Conservation (phyloP, 2,113 vertebrate species). For the Larimichthys crocea region DNA sequence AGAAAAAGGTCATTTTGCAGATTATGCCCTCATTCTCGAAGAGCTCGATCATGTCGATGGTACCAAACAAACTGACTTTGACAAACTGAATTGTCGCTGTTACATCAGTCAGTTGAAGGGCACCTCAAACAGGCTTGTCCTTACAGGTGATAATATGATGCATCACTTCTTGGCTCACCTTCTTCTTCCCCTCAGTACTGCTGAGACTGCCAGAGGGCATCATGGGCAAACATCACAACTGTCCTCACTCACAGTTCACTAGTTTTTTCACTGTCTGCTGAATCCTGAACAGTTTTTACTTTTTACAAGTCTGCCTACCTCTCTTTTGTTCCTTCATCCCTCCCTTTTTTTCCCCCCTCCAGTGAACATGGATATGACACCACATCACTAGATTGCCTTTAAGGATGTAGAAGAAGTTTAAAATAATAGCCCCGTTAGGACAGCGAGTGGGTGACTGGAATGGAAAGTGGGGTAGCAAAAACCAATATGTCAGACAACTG, state of each 20-base stretch:
- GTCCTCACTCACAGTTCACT: slow-evolving; percentile 7
- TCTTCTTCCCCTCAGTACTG: not conserved
- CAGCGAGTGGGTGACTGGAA: slow-evolving; percentile 14
- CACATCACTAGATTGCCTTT: not conserved
- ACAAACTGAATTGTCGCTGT: slow-evolving; percentile 2
- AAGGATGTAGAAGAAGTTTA: slow-evolving; percentile 21
- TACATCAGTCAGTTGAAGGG: slow-evolving; percentile 19
- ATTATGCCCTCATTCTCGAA: not conserved
- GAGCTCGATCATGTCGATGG: not conserved
- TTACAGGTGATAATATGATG: slow-evolving; percentile 24
- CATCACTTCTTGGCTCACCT: slow-evolving; percentile 27
- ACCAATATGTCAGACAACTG: slow-evolving; percentile 36
- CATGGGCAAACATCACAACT: not conserved
- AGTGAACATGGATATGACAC: not conserved
- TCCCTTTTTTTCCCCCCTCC: not conserved
- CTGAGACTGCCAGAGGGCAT: slow-evolving; percentile 16
- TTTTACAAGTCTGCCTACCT: not conserved
- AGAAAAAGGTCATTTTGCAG: not conserved
- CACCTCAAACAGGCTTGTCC: not conserved
- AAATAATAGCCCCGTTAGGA: slow-evolving; percentile 26
- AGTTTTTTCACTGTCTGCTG: not conserved
- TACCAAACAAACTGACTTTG: not conserved
- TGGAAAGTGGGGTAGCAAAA: slow-evolving; percentile 24
- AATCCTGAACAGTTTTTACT: not conserved
- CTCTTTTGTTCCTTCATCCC: not conserved